Evolutionary conservation across 2,113 vertebrate genomes (phyloP).

Genomic region (Hirundichthys speculiger): DNA sequence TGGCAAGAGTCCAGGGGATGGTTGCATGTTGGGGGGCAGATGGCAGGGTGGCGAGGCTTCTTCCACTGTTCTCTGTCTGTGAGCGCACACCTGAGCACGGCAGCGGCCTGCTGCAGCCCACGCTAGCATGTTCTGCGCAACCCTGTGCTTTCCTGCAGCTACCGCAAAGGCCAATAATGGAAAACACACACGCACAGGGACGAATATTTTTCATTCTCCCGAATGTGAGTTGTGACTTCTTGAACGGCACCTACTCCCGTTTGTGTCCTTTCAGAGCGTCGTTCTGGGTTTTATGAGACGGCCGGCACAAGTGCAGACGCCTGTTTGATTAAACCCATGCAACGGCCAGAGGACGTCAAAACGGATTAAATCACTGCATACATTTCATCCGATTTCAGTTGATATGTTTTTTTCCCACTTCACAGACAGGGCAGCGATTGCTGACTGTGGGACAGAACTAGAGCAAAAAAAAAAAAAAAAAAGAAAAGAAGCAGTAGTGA

Average conservation of each 20-base stretch:
- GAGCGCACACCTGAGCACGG: conserved; percentile 52
- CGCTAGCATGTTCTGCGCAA: conserved; percentile 32
- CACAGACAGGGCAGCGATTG: not conserved
- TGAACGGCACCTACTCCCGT: not conserved
- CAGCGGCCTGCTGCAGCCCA: conserved; percentile 23
- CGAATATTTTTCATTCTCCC: no score
- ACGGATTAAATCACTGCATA: not conserved
- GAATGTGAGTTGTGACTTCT: no score
- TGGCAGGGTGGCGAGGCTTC: conserved; percentile 50
- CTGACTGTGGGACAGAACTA: no score
- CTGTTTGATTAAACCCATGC: not conserved
- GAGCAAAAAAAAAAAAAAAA: not conserved
- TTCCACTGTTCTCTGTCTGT: conserved; percentile 45
- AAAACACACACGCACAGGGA: conserved; percentile 14
- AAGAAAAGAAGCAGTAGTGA: no score
- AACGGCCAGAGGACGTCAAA: not conserved
- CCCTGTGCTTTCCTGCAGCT: conserved; percentile 37
- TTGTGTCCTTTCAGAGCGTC: not conserved
- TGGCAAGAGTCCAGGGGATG: conserved; percentile 59
- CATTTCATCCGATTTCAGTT: not conserved
- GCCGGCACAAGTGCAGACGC: not conserved
- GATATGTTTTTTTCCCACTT: not conserved
- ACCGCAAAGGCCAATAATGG: conserved; percentile 21
- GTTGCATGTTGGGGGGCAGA: conserved; percentile 69
- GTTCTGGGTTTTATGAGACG: not conserved